Conservation (phyloP, 2,797 vertebrate species). For the Chloroceryle amazona region DNA sequence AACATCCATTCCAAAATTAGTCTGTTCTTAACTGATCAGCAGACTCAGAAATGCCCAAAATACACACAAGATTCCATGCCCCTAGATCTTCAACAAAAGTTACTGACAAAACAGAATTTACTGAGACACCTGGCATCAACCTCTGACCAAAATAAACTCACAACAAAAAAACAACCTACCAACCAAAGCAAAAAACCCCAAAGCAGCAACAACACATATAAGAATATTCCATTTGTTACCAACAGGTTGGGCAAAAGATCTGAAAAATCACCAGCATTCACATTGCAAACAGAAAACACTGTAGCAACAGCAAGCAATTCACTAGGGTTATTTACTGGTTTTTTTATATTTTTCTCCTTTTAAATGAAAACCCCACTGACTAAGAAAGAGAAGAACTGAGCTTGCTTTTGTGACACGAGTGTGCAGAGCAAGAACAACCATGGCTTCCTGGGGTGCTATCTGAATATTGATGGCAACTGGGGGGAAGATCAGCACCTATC, state of each 20-base stretch:
- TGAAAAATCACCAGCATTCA: background rate
- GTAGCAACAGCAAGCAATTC: background rate
- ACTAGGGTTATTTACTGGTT: fast-evolving
- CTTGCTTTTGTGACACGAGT: background rate
- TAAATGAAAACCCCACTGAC: background rate
- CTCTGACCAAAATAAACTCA: background rate
- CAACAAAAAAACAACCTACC: too few relatives aligned
- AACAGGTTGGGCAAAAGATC: background rate
- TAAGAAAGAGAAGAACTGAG: background rate
- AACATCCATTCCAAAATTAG: background rate
- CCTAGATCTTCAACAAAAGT: background rate
- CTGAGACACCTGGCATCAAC: background rate
- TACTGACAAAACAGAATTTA: background rate
- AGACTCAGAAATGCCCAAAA: background rate
- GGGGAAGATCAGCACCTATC: background rate
- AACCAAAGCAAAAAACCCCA: background rate
- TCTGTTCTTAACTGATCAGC: background rate
- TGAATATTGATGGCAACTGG: constrained; percentile 23
- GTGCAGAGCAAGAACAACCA: background rate
- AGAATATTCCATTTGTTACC: background rate
- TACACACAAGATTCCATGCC: fast-evolving
- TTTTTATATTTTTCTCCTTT: background rate
- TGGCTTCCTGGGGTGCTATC: background rate
- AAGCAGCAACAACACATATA: background rate
- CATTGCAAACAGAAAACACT: background rate